Conservation (phyloP, 2,888 invertebrate genomes). For the Perizoma flavofasciatum region DNA sequence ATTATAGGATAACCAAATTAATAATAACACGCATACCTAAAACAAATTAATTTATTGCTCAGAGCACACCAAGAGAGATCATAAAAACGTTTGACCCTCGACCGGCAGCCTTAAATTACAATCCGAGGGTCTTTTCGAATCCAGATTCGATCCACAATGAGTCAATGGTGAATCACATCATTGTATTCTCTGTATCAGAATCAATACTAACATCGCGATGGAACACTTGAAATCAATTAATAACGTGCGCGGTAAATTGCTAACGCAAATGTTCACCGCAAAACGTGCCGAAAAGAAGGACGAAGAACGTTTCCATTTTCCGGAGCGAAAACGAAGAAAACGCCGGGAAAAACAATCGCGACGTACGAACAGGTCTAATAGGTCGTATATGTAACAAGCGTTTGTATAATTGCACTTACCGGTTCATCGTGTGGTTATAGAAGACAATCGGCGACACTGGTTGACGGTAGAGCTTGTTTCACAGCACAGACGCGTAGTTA, state of each 20-base stretch:
- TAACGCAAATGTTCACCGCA: constrained; percentile 34
- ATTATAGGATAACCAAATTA: constrained; percentile 29
- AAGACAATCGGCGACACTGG: constrained; percentile 37
- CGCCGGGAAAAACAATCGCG: constrained; percentile 30
- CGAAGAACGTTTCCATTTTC: constrained; percentile 49
- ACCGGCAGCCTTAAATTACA: constrained; percentile 20
- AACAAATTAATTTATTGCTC: constrained; percentile 3
- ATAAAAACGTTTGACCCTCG: constrained; percentile 27
- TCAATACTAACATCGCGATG: constrained; percentile 38
- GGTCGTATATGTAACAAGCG: constrained; percentile 6
- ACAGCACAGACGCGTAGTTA: constrained; percentile 58
- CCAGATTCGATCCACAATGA: constrained; percentile 41
- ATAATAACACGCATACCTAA: constrained; percentile 1
- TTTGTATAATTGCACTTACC: constrained; percentile 49
- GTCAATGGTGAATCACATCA: constrained; percentile 51
- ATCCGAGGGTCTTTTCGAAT: constrained; percentile 24
- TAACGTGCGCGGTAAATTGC: constrained; percentile 28
- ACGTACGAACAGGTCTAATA: constrained; percentile 10
- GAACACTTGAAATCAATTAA: constrained; percentile 38
- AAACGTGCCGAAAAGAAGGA: constrained; percentile 39
- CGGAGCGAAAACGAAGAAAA: constrained; percentile 53
- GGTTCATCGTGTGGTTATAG: constrained; percentile 46
- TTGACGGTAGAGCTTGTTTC: constrained; percentile 45
- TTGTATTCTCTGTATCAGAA: constrained; percentile 38
- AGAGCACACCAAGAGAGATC: constrained; percentile 8